These are phyloP conservation scores for Lasioglossum oenotherae DNA, from an alignment of 2,888 invertebrate species.

Conservation along the genomic window DNA sequence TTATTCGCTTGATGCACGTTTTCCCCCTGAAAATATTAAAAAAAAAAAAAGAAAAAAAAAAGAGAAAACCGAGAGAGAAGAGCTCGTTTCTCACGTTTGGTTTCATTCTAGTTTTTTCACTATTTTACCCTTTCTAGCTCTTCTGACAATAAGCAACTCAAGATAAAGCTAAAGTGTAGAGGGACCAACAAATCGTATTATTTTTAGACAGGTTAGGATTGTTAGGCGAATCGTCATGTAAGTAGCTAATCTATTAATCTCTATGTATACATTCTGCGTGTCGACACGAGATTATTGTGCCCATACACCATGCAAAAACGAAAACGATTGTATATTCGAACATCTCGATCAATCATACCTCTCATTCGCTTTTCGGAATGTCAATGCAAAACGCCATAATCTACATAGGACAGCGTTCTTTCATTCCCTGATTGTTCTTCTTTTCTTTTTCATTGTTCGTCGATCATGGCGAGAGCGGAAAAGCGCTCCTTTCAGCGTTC, in stretches of 20 bases:
- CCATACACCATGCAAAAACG: slow-evolving; percentile 46
- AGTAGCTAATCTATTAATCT: slow-evolving; percentile 63
- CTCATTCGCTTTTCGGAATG: slow-evolving; percentile 31
- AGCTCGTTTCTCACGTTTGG: slow-evolving; percentile 54
- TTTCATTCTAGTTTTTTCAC: slow-evolving; percentile 66
- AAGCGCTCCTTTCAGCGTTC: slow-evolving; percentile 22
- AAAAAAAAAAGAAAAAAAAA: background rate
- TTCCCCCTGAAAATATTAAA: background rate
- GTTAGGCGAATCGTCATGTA: slow-evolving; percentile 82
- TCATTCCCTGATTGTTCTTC: background rate
- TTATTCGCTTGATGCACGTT: slow-evolving; percentile 57
- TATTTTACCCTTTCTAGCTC: slow-evolving; percentile 78
- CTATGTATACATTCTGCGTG: slow-evolving; percentile 63
- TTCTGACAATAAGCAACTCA: slow-evolving; percentile 82
- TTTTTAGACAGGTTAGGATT: slow-evolving; percentile 80
- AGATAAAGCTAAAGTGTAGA: slow-evolving; percentile 85
- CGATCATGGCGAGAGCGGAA: slow-evolving; percentile 15
- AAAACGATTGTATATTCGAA: slow-evolving; percentile 25
- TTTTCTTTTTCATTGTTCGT: background rate
- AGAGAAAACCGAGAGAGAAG: slow-evolving; percentile 35
- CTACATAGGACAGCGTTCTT: slow-evolving; percentile 23
- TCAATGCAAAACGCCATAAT: slow-evolving; percentile 33
- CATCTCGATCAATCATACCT: slow-evolving; percentile 35
- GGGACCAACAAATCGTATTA: slow-evolving; percentile 81
- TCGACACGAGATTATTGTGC: slow-evolving; percentile 45